phyloP scores from a whole-genome alignment of 2,888 invertebrate species.

The Dynastes maya region DNA sequence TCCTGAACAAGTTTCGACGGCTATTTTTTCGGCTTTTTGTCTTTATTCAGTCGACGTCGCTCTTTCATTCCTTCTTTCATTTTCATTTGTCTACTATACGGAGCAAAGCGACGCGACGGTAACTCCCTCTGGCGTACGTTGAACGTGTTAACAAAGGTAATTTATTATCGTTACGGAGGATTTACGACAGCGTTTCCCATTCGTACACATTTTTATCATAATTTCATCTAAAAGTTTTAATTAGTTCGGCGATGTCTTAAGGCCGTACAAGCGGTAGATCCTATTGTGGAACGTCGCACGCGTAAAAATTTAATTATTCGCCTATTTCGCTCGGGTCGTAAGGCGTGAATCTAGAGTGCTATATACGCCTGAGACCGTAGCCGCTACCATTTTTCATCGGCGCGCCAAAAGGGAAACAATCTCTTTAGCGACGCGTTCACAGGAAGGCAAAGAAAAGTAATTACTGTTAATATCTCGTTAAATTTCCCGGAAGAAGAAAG shows the following conservation, averaged over 20 bases:
- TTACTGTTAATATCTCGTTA: too few species aligned
- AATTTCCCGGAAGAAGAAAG: too few species aligned
- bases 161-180: conserved; percentile 34
- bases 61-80: conserved; percentile 4
- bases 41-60: background rate
- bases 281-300: background rate
- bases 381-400: too few species aligned
- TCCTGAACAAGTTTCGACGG: conserved; percentile 16
- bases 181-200: conserved; percentile 2
- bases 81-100: background rate
- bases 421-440: too few species aligned
- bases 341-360: too few species aligned
- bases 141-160: conserved; percentile 37
- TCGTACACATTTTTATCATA: conserved; percentile 36
- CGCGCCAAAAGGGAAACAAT: too few species aligned
- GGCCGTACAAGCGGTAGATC: background rate
- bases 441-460: too few species aligned
- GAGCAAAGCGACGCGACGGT: background rate
- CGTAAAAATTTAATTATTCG: conserved; percentile 17
- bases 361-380: too few species aligned
- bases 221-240: conserved; percentile 46
- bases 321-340: background rate
- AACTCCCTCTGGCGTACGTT: background rate
- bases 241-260: conserved; percentile 31
- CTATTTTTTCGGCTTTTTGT: conserved; percentile 8